phyloP scores from a whole-genome alignment of 2,888 invertebrate genomes.

The Apodemia mormo region DNA sequence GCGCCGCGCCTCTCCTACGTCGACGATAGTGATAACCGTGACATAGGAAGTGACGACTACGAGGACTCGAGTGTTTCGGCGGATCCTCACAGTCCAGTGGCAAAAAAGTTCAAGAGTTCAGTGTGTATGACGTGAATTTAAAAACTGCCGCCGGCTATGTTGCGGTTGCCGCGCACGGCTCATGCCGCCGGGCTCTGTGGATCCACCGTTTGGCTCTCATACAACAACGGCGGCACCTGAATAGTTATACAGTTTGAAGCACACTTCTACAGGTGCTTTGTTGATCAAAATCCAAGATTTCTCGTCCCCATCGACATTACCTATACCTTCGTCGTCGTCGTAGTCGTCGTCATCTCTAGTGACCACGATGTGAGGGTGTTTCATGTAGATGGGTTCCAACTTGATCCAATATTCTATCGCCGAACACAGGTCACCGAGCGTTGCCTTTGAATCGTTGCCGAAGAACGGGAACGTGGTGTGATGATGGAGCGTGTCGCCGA shows the following conservation, averaged over 20 bases:
- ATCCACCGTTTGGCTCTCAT: too few relatives aligned
- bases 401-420: slow-evolving; percentile 14
- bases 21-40: too few relatives aligned
- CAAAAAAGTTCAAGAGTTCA: too few relatives aligned
- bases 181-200: too few relatives aligned
- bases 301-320: neutral
- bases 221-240: slow-evolving; percentile 10
- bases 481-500: too few relatives aligned
- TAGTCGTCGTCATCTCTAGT: neutral
- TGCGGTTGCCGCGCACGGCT: too few relatives aligned
- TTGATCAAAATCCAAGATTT: slow-evolving; percentile 11
- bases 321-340: neutral
- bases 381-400: neutral
- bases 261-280: slow-evolving; percentile 11
- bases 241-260: neutral
- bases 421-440: slow-evolving; percentile 7
- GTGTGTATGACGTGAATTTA: too few relatives aligned
- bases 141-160: too few relatives aligned
- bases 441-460: slow-evolving; percentile 3
- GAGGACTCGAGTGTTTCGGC: too few relatives aligned
- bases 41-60: too few relatives aligned
- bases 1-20: too few relatives aligned
- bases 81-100: too few relatives aligned
- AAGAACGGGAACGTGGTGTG: neutral
- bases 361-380: neutral